Evolutionary conservation across 92 coral and sea anemone species (phyloP).

Genomic region (Zoanthus sansibaricus): DNA sequence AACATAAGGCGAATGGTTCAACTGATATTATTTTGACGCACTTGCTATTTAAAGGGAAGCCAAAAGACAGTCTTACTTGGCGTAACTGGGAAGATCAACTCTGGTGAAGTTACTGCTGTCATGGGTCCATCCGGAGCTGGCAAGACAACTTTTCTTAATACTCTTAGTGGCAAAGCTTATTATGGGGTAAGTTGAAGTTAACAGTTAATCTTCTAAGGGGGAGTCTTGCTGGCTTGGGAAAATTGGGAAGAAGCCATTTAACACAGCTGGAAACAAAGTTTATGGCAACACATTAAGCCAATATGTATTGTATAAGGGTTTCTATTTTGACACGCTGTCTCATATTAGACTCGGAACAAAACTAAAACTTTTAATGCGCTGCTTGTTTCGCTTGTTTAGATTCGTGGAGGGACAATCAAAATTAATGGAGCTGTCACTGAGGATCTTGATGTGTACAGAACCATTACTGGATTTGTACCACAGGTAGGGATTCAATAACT

Average conservation of each 20-base stretch:
- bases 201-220: too few species aligned
- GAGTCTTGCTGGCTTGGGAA: too few species aligned
- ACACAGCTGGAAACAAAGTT: background rate
- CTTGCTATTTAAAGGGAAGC: background rate
- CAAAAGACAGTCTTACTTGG: constrained; percentile 76
- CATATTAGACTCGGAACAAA: background rate
- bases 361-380: background rate
- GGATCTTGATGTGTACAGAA: constrained; percentile 74
- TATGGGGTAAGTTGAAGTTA: constrained; percentile 70
- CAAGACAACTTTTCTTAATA: constrained; percentile 89
- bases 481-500: constrained; percentile 70
- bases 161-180: constrained; percentile 94
- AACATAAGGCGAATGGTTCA: too few species aligned
- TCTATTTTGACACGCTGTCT: background rate
- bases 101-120: constrained; percentile 92
- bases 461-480: constrained; percentile 91
- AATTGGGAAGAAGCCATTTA: too few species aligned
- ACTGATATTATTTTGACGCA: background rate
- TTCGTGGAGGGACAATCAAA: constrained; percentile 75
- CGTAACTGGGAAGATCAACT: constrained; percentile 77
- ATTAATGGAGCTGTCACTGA: constrained; percentile 70
- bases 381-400: constrained; percentile 44
- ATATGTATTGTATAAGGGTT: background rate
- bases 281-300: background rate
- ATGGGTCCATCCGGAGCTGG: constrained; percentile 98